Percentiles rank a stretch among this genome's conserved stretches.
phyloP scores from a whole-genome alignment of 2,888 invertebrate species.

The Caradrina kadenii region DNA sequence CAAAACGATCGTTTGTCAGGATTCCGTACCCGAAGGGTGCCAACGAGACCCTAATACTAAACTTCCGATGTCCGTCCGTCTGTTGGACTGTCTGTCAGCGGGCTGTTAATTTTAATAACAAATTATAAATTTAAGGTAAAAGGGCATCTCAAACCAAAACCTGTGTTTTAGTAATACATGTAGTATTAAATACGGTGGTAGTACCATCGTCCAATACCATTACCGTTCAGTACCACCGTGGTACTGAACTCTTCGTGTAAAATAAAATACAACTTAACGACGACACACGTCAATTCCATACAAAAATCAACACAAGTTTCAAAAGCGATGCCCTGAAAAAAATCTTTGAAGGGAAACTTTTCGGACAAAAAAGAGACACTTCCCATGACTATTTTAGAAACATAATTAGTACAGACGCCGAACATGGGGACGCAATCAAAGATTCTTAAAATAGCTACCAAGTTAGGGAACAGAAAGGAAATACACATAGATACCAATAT shows the following conservation, averaged over 20 bases:
- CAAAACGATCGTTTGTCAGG: not conserved
- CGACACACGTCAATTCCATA: not conserved
- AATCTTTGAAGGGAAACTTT: conserved; percentile 10
- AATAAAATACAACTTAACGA: not conserved
- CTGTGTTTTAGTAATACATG: too few species aligned
- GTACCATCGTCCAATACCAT: too few species aligned
- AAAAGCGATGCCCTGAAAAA: conserved; percentile 2
- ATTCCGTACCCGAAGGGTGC: too few species aligned
- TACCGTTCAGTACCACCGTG: too few species aligned
- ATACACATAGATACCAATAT: conserved; percentile 18
- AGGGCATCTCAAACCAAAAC: too few species aligned
- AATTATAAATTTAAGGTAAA: too few species aligned
- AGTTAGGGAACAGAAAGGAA: conserved; percentile 41
- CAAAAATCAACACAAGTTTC: conserved; percentile 4
- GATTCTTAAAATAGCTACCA: conserved; percentile 45
- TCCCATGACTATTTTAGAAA: conserved; percentile 44
- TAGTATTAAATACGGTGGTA: too few species aligned
- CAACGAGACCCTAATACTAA: too few species aligned
- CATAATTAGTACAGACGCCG: conserved; percentile 58
- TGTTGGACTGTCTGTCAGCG: too few species aligned
- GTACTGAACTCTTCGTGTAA: too few species aligned
- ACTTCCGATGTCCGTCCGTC: too few species aligned
- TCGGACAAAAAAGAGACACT: conserved; percentile 49
- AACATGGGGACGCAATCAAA: conserved; percentile 58
- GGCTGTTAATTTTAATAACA: too few species aligned